A percentile compares a stretch with the other conserved stretches of the same genome.
Evolutionary conservation across 92 coral and sea anemone genomes (phyloP).

Genomic region (Galaxea fascicularis): DNA sequence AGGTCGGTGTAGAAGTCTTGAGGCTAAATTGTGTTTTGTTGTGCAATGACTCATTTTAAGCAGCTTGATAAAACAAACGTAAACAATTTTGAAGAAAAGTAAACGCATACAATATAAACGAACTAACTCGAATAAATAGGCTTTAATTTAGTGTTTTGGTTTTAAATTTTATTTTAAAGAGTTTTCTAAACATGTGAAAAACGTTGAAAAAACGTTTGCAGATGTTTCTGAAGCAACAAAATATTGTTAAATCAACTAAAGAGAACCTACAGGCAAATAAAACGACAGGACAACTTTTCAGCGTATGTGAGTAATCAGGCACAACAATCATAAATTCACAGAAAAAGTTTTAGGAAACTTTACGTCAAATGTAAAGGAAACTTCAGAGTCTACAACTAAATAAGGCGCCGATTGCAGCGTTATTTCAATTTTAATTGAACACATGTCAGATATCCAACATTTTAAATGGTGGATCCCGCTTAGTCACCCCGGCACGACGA

Average conservation of each 20-base stretch:
- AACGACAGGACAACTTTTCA: neutral
- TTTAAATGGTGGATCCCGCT: neutral
- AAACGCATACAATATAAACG: neutral
- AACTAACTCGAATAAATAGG: neutral
- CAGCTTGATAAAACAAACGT: conserved; percentile 7
- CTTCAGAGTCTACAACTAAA: neutral
- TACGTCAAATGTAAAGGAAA: neutral
- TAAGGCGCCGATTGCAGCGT: neutral
- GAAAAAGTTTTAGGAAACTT: neutral
- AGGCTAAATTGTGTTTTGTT: neutral
- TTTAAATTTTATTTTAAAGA: neutral
- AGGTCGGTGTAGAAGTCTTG: neutral
- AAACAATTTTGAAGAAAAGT: neutral
- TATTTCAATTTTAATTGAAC: neutral
- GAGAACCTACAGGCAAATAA: neutral
- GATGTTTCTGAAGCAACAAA: neutral
- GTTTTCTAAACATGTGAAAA: neutral
- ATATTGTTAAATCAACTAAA: neutral
- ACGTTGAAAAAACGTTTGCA: neutral
- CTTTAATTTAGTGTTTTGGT: neutral
- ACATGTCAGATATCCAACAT: neutral
- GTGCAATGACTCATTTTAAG: conserved; percentile 16
- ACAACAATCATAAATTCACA: neutral
- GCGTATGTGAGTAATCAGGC: neutral
- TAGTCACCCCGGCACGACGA: neutral